A percentile compares a stretch with the other conserved stretches of the same genome.
phyloP scores from a whole-genome alignment of 2,888 invertebrate genomes.

The Luperina nickerlii region DNA sequence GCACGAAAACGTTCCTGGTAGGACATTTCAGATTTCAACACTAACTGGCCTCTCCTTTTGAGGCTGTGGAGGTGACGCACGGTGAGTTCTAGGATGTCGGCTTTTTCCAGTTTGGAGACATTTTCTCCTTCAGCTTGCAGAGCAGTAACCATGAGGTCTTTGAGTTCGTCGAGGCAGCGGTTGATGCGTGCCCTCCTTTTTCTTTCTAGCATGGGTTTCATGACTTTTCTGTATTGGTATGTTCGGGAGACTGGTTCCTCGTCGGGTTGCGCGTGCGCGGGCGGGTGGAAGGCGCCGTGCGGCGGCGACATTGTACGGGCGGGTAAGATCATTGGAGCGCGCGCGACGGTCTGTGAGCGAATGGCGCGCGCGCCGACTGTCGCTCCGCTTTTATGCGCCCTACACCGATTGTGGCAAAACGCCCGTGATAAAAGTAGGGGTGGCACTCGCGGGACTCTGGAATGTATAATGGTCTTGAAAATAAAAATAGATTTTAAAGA shows the following conservation, averaged over 20 bases:
- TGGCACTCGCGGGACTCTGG: slow-evolving; percentile 70
- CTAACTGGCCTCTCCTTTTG: slow-evolving; percentile 92
- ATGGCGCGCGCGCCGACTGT: slow-evolving; percentile 86
- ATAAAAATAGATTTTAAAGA: background rate
- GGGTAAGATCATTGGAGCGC: slow-evolving; percentile 88
- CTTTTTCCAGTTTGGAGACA: slow-evolving; percentile 96
- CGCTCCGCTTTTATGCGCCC: slow-evolving; percentile 87
- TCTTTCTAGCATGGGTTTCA: slow-evolving; percentile 97
- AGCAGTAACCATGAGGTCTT: slow-evolving; percentile 96
- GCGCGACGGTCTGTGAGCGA: slow-evolving; percentile 87
- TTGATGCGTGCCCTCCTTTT: slow-evolving; percentile 97
- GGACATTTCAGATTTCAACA: slow-evolving; percentile 91
- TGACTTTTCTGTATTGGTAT: slow-evolving; percentile 97
- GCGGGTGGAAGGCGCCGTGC: slow-evolving; percentile 89
- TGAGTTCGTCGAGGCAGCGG: slow-evolving; percentile 96
- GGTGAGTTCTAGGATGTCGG: slow-evolving; percentile 96
- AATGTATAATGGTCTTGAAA: background rate
- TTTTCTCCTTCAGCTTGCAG: slow-evolving; percentile 97
- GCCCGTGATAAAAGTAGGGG: slow-evolving; percentile 89
- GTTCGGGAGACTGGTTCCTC: slow-evolving; percentile 95
- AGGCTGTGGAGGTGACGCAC: slow-evolving; percentile 96
- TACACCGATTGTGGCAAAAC: slow-evolving; percentile 90
- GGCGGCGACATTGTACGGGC: slow-evolving; percentile 88
- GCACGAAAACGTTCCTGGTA: slow-evolving; percentile 95
- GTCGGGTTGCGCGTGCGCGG: slow-evolving; percentile 83